A percentile compares a stretch with the other conserved stretches of the same genome.
Evolutionary conservation across 2,797 vertebrate species (phyloP).

Genomic region (Apogon hyalosoma): DNA sequence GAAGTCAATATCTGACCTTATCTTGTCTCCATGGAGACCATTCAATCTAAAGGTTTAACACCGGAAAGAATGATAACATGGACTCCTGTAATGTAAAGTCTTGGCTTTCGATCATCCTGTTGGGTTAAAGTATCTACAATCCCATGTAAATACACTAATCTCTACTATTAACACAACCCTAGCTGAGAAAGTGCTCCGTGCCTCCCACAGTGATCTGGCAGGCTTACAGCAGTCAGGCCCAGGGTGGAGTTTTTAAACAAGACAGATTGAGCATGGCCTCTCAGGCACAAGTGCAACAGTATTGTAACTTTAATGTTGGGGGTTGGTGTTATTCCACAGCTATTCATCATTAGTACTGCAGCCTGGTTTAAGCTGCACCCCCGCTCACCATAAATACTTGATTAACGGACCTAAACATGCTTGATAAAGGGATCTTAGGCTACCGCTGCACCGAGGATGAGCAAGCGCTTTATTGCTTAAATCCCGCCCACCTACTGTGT

Average conservation of each 20-base stretch:
- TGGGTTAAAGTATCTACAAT: slow-evolving; percentile 74
- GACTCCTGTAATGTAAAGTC: slow-evolving; percentile 69
- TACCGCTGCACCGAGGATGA: slow-evolving; percentile 69
- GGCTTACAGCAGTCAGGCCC: slow-evolving; percentile 68
- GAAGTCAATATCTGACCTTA: slow-evolving; percentile 66
- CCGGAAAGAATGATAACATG: slow-evolving; percentile 62
- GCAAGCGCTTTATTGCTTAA: slow-evolving; percentile 78
- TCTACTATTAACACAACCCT: slow-evolving; percentile 75
- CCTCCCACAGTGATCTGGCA: slow-evolving; percentile 68
- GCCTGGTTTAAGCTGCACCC: slow-evolving; percentile 73
- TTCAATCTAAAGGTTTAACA: slow-evolving; percentile 49
- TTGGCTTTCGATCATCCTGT: slow-evolving; percentile 72
- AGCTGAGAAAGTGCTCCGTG: slow-evolving; percentile 68
- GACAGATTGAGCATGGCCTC: slow-evolving; percentile 72
- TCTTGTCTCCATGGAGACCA: slow-evolving; percentile 61
- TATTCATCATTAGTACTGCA: slow-evolving; percentile 76
- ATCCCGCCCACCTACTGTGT: slow-evolving; percentile 81
- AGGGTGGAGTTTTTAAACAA: slow-evolving; percentile 74
- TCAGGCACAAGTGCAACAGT: slow-evolving; percentile 53
- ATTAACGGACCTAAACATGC: slow-evolving; percentile 81
- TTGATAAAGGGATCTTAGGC: slow-evolving; percentile 75
- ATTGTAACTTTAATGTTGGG: slow-evolving; percentile 71
- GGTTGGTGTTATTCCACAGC: slow-evolving; percentile 63
- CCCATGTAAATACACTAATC: slow-evolving; percentile 82
- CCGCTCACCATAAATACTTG: slow-evolving; percentile 80